phyloP scores from a whole-genome alignment of 2,113 vertebrate genomes.

The Myodes glareolus region DNA sequence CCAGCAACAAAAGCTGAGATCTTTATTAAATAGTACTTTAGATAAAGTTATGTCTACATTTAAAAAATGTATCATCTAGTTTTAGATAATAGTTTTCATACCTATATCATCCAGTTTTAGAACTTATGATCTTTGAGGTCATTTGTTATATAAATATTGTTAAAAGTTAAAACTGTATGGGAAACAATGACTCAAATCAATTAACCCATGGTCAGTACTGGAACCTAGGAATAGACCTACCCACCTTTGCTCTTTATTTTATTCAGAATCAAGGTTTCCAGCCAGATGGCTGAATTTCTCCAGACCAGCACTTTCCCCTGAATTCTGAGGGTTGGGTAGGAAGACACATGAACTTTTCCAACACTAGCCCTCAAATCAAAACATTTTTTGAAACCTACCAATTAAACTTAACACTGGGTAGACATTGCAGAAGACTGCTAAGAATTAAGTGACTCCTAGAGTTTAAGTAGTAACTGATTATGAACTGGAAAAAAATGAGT shows the following conservation, averaged over 20 bases:
- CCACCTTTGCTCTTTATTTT: background rate
- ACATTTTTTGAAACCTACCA: background rate
- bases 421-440: conserved; percentile 53
- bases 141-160: background rate
- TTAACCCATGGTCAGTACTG: background rate
- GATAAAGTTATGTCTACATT: conserved; percentile 2
- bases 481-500: background rate
- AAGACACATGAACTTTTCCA: background rate
- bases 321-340: background rate
- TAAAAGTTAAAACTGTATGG: background rate
- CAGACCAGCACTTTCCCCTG: background rate
- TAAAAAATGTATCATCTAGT: background rate
- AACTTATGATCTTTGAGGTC: background rate
- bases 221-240: background rate
- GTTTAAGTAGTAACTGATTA: conserved; percentile 57
- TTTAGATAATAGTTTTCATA: background rate
- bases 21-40: background rate
- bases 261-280: background rate
- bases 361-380: background rate
- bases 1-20: background rate
- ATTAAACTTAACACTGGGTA: conserved; percentile 52
- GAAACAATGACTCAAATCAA: background rate
- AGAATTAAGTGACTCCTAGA: conserved; percentile 63
- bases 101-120: background rate
- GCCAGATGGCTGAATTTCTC: background rate